Percentiles rank a stretch among this genome's conserved stretches.
These are phyloP conservation scores for Anticlea derivata DNA, from an alignment of 2,888 invertebrate genomes.

Conservation along the genomic window DNA sequence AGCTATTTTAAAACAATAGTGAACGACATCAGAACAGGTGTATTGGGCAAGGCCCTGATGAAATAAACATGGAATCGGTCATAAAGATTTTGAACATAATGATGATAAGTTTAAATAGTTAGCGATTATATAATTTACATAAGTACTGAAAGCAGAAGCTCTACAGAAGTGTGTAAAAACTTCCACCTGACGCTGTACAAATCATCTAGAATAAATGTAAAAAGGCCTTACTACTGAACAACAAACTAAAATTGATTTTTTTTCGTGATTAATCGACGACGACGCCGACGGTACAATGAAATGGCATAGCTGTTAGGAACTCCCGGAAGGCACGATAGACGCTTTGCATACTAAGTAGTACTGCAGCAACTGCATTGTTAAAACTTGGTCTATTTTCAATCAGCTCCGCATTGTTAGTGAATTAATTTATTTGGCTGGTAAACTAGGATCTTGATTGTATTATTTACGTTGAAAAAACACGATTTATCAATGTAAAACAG, in stretches of 20 bases:
- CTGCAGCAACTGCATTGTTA: slow-evolving; percentile 53
- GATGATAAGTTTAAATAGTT: too few species aligned
- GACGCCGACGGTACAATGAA: slow-evolving; percentile 19
- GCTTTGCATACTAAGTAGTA: slow-evolving; percentile 38
- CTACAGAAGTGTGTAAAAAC: too few species aligned
- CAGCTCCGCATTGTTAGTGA: slow-evolving; percentile 38
- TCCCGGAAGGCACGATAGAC: slow-evolving; percentile 36
- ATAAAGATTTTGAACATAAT: too few species aligned
- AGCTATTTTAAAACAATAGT: slow-evolving; percentile 47
- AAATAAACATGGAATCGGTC: too few species aligned
- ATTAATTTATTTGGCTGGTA: slow-evolving; percentile 24
- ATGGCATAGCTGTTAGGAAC: slow-evolving; percentile 27
- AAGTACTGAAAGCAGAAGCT: too few species aligned
- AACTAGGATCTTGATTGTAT: slow-evolving; percentile 29
- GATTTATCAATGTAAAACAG: slow-evolving; percentile 28
- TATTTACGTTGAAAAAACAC: slow-evolving; percentile 21
- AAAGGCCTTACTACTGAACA: too few species aligned
- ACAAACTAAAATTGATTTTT: slow-evolving; percentile 8
- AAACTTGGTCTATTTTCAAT: slow-evolving; percentile 34
- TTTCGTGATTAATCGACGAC: slow-evolving; percentile 7
- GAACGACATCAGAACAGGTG: slow-evolving; percentile 49
- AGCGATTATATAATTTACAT: too few species aligned
- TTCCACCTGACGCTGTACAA: too few species aligned
- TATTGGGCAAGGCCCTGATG: slow-evolving; percentile 29
- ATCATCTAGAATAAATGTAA: too few species aligned